Percentiles rank a stretch among this genome's conserved stretches.
Evolutionary conservation across 2,113 vertebrate species (phyloP).

Genomic region (Struthidea cinerea): DNA sequence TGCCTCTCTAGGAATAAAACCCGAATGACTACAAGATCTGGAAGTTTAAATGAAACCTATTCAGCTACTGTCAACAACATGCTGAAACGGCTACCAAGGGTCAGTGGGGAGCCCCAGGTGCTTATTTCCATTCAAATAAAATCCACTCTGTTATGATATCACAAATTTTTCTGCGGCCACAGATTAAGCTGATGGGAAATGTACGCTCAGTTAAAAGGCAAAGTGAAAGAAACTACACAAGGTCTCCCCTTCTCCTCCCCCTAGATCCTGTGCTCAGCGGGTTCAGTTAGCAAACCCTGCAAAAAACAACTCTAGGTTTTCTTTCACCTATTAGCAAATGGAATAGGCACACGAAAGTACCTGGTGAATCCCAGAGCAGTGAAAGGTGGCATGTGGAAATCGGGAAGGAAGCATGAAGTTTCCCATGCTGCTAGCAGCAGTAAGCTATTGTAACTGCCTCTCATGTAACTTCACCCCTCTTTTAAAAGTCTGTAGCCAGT

Average conservation of each 20-base stretch:
- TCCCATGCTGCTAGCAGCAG: background rate
- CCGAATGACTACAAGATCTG: background rate
- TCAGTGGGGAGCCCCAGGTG: background rate
- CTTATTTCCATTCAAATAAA: background rate
- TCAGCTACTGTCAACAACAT: background rate
- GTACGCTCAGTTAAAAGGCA: background rate
- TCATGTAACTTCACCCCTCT: background rate
- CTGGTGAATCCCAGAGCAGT: background rate
- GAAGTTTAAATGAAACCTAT: background rate
- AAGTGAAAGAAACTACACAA: background rate
- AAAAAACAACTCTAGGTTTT: background rate
- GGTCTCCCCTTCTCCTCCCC: background rate
- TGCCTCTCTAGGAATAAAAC: background rate
- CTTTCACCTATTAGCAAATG: background rate
- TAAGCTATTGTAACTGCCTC: background rate
- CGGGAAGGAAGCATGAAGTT: background rate
- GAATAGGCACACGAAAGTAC: background rate
- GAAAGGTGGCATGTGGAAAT: background rate
- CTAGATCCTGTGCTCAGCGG: background rate
- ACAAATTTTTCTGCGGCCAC: rapidly evolving
- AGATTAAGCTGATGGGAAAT: background rate
- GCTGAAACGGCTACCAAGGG: background rate
- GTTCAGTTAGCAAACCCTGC: background rate
- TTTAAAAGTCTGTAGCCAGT: background rate
- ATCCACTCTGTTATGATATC: background rate